These are phyloP conservation scores for Lagodon rhomboides DNA, from an alignment of 2,797 vertebrate species.

Conservation along the genomic window DNA sequence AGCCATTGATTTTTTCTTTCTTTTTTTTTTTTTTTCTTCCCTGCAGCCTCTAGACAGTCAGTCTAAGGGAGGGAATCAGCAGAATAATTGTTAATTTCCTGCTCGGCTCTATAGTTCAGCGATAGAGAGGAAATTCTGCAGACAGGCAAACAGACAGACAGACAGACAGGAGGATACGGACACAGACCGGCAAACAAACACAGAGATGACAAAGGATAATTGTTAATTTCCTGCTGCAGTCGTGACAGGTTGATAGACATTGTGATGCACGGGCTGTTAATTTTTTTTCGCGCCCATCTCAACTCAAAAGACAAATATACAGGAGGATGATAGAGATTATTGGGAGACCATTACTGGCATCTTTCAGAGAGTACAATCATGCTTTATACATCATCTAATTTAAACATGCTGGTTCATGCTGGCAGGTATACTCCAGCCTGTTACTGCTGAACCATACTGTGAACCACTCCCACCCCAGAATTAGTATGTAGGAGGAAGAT, in stretches of 20 bases:
- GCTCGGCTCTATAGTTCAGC: slow-evolving; percentile 54
- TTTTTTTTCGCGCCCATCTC: slow-evolving; percentile 33
- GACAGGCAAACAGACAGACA: slow-evolving; percentile 47
- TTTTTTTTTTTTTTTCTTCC: slow-evolving; percentile 46
- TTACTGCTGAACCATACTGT: no score
- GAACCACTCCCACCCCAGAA: neutral
- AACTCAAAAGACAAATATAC: slow-evolving; percentile 37
- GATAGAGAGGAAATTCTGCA: slow-evolving; percentile 63
- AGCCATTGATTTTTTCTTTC: slow-evolving; percentile 59
- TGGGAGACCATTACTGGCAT: neutral
- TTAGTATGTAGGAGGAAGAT: neutral
- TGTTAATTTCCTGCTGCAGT: slow-evolving; percentile 71
- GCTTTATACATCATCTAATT: neutral
- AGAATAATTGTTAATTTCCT: slow-evolving; percentile 80
- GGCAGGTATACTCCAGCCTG: neutral
- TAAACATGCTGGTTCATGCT: neutral
- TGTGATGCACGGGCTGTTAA: slow-evolving; percentile 14
- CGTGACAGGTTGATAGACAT: slow-evolving; percentile 45
- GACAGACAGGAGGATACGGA: slow-evolving; percentile 50
- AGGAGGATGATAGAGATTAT: slow-evolving; percentile 9
- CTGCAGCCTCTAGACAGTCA: slow-evolving; percentile 44
- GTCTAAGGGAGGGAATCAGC: slow-evolving; percentile 49
- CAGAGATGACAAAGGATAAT: slow-evolving; percentile 64
- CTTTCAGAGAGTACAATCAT: neutral
- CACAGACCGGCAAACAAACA: slow-evolving; percentile 46